Base-by-base conservation (phyloP, 1,140 invertebrate species). In the Heliconius himera region DNA sequence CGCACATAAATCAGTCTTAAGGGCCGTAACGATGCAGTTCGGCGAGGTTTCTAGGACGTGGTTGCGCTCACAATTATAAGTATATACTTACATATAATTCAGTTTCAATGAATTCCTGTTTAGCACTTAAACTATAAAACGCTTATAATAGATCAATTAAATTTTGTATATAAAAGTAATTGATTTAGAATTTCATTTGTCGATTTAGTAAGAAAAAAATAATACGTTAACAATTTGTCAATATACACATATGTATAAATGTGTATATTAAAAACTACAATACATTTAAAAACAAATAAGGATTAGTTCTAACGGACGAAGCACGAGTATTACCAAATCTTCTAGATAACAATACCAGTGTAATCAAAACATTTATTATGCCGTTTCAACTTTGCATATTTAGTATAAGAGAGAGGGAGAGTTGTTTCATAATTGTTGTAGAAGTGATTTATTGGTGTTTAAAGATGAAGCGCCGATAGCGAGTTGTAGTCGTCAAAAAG, bases 1-100 rank as follows among this genome's bases (percentile, higher is more conserved):
- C 89, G 79, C 74, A 83, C 89, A 92, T 94, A 93, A 94, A 93
- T 94, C 92, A 93, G 88, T 89, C 74, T 86, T 93, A 93, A 93
- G 91, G 90, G 91, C 89, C 91, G 88, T 90, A 92, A 91, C 90
- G 92, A 91, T 90, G 87, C 87, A 82, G 84, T 82, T 83, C 83
- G 75, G 82, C 83, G 88, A 90, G 87, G 87, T 92, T 93, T 94
- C 91, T 93, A 93, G 93, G 90, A 90, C 91, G 87, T 82, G 79
- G 85, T 73, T 74, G 72, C 41, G 75, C 74, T 70, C 18, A 71
- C 74, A 77, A 51, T 82, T 78, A 51, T 46, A 46, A 46, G 13
- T 46, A 46, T 20, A 51, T 51, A 26, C 26, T 26, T 26, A 79
- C 76, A 77, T 60, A 73, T 56, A 51, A 29, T 41, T 38, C 36